Evolutionary conservation across 2,888 invertebrate genomes (phyloP), one percentile per base, ranked within the genome.

Genomic region (Drosophila rubida): DNA sequence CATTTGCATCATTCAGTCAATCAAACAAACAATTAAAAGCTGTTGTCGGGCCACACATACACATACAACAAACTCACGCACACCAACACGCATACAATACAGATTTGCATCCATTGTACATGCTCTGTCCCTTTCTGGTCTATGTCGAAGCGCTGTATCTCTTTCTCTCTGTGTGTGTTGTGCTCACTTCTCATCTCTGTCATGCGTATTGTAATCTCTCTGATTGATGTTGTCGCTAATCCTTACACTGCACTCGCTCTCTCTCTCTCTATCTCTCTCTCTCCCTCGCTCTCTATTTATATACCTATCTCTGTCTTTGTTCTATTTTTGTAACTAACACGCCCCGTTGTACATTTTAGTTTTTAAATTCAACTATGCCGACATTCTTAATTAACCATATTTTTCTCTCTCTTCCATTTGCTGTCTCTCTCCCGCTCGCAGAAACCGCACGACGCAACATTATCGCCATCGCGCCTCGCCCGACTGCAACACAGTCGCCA

Each of bases 401-500:
- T 44, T 32, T 14, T 42, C 22, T 44, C 14, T 39, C 25, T 37
- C 23, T 23, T n/a, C n/a, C n/a, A n/a, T n/a, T n/a, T n/a, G n/a
- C 19, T 22, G 1, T 37, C 14, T 19, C 13, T 42, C 22, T 39
- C 14, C 1, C 22, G 25, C 16, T 46, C 39, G 44, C 13, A 96
- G 96, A 93, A 95, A 95, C 90, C 95, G 95, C 91, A 95, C 95
- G 92, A 95, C 96, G 92, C 96, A 96, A 93, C 96, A 97, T 89
- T 97, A 97, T 92, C 94, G 96, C 62, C 97, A 97, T 92, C 96
- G 97, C 88, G 96, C 96, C 83, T 96, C 97, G 8, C 96, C 96
- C 32, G 97, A 97, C 92, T 97, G 97, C 93, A 96, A 97, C 92
- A 97, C 97, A 30, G 97, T 97, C 64, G 97, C 96, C 51, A 97